Evolutionary conservation across 2,797 vertebrate species (phyloP).

Genomic region (Propithecus perrieri): DNA sequence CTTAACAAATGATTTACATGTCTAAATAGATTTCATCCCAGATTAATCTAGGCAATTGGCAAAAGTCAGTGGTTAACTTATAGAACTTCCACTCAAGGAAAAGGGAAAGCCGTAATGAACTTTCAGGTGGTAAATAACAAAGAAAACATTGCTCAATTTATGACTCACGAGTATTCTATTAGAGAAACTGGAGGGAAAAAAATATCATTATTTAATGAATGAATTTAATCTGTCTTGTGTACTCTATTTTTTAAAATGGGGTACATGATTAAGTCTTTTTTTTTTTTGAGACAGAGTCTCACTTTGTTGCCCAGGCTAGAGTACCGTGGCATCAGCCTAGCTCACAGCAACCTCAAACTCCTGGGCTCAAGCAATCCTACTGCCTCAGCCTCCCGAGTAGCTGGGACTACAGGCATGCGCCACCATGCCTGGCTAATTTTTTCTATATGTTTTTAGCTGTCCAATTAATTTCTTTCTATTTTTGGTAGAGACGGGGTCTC

Average conservation of each 20-base stretch:
- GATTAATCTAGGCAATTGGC: background rate
- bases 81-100: background rate
- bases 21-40: background rate
- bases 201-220: background rate
- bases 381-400: no score
- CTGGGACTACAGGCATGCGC: no score
- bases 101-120: background rate
- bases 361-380: no score
- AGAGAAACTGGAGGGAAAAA: background rate
- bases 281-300: no score
- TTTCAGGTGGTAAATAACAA: background rate
- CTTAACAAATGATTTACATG: background rate
- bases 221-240: background rate
- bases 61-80: slow-evolving; percentile 11
- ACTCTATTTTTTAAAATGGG: background rate
- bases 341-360: no score
- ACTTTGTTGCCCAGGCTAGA: no score
- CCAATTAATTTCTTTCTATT: no score
- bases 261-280: background rate
- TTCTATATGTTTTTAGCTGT: no score
- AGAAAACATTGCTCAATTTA: slow-evolving; percentile 1
- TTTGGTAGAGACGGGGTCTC: no score
- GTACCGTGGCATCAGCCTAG: no score
- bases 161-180: background rate
- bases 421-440: no score